phyloP scores from a whole-genome alignment of 2,797 vertebrate species.

The Coregonus ussuriensis region DNA sequence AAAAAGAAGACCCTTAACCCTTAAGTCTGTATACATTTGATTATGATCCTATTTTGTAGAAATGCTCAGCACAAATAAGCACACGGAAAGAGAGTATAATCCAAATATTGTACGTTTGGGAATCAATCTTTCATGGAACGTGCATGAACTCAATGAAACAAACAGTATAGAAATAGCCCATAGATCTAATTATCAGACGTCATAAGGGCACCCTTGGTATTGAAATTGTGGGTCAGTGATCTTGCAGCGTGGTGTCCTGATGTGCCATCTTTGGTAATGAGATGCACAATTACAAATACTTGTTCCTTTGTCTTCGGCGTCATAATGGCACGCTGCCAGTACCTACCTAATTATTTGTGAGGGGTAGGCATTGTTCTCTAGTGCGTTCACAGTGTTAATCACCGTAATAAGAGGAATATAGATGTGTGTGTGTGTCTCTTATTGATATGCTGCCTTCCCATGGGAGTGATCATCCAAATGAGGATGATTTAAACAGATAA shows the following conservation, averaged over 20 bases:
- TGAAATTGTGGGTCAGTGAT: not conserved
- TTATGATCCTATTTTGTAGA: not conserved
- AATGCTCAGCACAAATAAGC: not conserved
- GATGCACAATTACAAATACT: not conserved
- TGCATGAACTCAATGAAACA: not conserved
- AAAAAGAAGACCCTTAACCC: not conserved
- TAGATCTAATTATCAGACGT: not conserved
- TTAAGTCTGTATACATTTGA: not conserved
- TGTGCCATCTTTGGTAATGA: not conserved
- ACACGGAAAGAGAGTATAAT: too few species aligned
- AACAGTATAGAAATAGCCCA: not conserved
- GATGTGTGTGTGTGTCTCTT: not conserved
- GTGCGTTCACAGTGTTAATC: not conserved
- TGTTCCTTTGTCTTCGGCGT: not conserved
- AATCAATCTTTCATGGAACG: too few species aligned
- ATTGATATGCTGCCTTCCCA: not conserved
- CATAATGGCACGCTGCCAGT: not conserved
- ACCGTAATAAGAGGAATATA: not conserved
- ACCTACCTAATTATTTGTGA: not conserved
- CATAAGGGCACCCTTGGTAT: not conserved
- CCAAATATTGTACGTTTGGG: too few species aligned
- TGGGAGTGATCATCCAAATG: not conserved
- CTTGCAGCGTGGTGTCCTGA: not conserved
- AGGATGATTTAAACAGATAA: not conserved
- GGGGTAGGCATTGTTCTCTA: not conserved